phyloP scores from a whole-genome alignment of 1,140 invertebrate species.

The Diorhabda carinulata region DNA sequence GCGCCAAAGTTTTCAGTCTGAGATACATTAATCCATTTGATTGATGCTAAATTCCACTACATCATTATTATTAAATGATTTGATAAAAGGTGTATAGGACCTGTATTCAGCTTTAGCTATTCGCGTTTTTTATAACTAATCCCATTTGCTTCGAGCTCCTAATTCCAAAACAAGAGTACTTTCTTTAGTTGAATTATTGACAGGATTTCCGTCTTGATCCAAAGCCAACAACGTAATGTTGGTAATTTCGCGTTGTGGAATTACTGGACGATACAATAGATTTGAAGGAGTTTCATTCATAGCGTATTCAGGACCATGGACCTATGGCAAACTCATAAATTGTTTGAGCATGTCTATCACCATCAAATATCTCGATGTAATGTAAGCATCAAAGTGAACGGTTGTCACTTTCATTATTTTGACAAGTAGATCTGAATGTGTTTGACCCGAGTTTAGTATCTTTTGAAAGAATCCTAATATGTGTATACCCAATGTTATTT shows the following conservation, averaged over 20 bases:
- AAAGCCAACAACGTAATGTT: not conserved
- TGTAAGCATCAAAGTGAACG: not conserved
- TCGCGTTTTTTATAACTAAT: no score
- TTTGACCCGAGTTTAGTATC: not conserved
- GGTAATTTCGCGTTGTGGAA: not conserved
- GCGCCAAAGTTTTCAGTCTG: constrained; percentile 9
- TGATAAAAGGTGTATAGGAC: constrained; percentile 17
- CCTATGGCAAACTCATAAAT: not conserved
- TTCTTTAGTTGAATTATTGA: not conserved
- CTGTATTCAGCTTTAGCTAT: constrained; percentile 8
- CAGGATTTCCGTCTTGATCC: not conserved
- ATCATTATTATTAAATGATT: constrained; percentile 19
- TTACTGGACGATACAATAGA: not conserved
- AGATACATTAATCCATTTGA: constrained; percentile 12
- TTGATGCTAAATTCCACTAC: constrained; percentile 19
- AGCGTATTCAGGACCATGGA: not conserved
- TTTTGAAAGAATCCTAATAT: not conserved
- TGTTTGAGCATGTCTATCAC: not conserved
- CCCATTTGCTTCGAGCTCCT: not conserved
- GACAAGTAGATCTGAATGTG: not conserved
- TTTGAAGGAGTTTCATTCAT: no score
- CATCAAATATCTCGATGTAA: not conserved
- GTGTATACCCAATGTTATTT: no score
- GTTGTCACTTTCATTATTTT: not conserved
- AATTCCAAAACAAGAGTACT: not conserved